Percentiles rank a stretch among this genome's conserved stretches.
Evolutionary conservation across 2,797 vertebrate genomes (phyloP).

Genomic region (Semotilus atromaculatus): DNA sequence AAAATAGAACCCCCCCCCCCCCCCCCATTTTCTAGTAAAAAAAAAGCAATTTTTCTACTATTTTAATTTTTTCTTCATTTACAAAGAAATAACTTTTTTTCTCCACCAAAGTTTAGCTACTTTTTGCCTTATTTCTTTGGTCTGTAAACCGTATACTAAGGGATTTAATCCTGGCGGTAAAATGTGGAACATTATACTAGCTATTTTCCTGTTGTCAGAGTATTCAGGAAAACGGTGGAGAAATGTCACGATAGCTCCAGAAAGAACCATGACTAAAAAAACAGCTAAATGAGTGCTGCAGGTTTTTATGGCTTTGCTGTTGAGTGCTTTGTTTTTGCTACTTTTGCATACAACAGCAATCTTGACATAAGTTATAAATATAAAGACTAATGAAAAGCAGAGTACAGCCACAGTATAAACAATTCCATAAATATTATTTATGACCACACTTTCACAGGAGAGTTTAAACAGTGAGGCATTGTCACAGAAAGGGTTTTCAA

Average conservation of each 20-base stretch:
- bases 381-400: slow-evolving; percentile 64
- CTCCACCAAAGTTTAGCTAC: slow-evolving; percentile 34
- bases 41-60: too few relatives aligned
- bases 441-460: slow-evolving; percentile 75
- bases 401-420: slow-evolving; percentile 65
- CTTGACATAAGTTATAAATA: slow-evolving; percentile 71
- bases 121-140: slow-evolving; percentile 55
- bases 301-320: slow-evolving; percentile 69
- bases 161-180: slow-evolving; percentile 58
- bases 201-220: slow-evolving; percentile 50
- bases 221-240: slow-evolving; percentile 61
- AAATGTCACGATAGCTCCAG: slow-evolving; percentile 32
- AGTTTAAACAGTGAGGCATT: slow-evolving; percentile 84
- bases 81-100: slow-evolving; percentile 5
- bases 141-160: slow-evolving; percentile 64
- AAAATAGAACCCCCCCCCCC: too few relatives aligned
- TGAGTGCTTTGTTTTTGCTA: slow-evolving; percentile 62
- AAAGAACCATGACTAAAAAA: slow-evolving; percentile 61
- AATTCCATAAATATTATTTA: slow-evolving; percentile 80
- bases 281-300: slow-evolving; percentile 66
- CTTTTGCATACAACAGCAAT: slow-evolving; percentile 72
- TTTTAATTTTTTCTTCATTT: background rate
- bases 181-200: slow-evolving; percentile 56
- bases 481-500: slow-evolving; percentile 81
- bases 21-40: too few relatives aligned